Percentiles rank a stretch among this genome's conserved stretches.
Conservation (phyloP, 2,113 vertebrate genomes). For the Alexandromys fortis region DNA sequence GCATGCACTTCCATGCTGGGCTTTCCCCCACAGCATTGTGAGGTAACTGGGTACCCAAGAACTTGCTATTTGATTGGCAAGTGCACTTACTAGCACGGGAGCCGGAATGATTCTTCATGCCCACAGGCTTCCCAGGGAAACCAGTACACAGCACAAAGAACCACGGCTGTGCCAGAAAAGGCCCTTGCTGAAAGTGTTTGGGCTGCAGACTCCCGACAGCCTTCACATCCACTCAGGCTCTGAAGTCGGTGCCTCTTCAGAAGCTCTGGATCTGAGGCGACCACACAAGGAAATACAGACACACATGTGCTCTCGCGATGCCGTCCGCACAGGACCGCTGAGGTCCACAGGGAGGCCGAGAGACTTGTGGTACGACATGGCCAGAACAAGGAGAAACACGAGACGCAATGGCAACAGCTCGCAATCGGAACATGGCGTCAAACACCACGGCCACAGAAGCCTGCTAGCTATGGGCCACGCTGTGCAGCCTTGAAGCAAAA, state of each 20-base stretch:
- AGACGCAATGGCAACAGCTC: slow-evolving; percentile 49
- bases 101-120: not conserved
- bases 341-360: not conserved
- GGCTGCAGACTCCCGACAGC: not conserved
- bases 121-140: not conserved
- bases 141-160: not conserved
- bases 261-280: not conserved
- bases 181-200: not conserved
- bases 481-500: slow-evolving; percentile 68
- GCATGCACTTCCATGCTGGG: not conserved
- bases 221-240: not conserved
- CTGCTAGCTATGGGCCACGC: slow-evolving; percentile 67
- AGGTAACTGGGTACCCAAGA: not conserved
- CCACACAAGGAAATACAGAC: not conserved
- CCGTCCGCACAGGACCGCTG: not conserved
- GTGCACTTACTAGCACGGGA: not conserved
- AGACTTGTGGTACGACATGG: slow-evolving; percentile 44
- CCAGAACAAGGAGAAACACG: slow-evolving; percentile 64
- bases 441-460: slow-evolving; percentile 75
- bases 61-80: not conserved
- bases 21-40: not conserved
- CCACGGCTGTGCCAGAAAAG: not conserved
- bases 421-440: slow-evolving; percentile 55
- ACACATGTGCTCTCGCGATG: not conserved
- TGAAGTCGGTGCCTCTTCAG: not conserved